phyloP scores from a whole-genome alignment of 1,140 invertebrate genomes.

The Aphidius ervi region DNA sequence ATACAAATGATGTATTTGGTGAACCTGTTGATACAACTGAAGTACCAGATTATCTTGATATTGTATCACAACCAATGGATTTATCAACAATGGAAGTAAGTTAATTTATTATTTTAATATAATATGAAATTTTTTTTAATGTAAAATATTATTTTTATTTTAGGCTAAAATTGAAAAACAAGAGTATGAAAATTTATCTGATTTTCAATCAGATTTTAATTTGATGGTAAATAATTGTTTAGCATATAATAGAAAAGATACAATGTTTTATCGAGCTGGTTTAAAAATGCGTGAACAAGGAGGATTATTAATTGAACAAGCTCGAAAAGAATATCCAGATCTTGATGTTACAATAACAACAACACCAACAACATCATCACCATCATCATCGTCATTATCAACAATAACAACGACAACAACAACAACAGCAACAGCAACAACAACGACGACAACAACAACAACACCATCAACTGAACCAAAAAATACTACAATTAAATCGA shows the following conservation, averaged over 20 bases:
- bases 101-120: neutral
- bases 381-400: neutral
- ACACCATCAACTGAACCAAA: neutral
- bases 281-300: conserved; percentile 85
- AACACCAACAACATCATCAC: neutral
- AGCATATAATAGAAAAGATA: conserved; percentile 92
- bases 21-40: conserved; percentile 89
- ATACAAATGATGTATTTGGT: conserved; percentile 84
- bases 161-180: conserved; percentile 70
- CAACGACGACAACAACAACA: conserved; percentile 25
- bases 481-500: conserved; percentile 25
- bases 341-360: conserved; percentile 52
- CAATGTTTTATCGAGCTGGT: conserved; percentile 79
- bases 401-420: conserved; percentile 31
- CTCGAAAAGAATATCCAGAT: conserved; percentile 61
- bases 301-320: conserved; percentile 69
- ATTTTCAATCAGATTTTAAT: conserved; percentile 85
- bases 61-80: conserved; percentile 95
- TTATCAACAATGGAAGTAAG: conserved; percentile 81
- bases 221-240: conserved; percentile 94
- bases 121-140: neutral
- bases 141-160: conserved; percentile 13
- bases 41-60: conserved; percentile 86
- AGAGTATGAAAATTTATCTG: conserved; percentile 72
- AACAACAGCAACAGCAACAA: neutral